phyloP scores from a whole-genome alignment of 2,797 vertebrate genomes.

The Orestias chungarensis region DNA sequence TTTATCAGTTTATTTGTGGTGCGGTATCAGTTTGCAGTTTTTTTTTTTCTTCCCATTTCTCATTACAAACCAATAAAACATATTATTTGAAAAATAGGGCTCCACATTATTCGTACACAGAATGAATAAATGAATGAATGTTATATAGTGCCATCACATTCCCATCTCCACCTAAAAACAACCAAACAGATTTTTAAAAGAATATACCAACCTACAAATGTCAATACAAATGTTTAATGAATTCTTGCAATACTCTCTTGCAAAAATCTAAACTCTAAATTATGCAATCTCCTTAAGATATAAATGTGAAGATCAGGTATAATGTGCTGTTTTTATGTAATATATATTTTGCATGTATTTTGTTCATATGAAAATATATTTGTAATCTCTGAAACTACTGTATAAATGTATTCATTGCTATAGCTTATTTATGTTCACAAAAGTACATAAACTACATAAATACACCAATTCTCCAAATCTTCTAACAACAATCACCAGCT shows the following conservation, averaged over 20 bases:
- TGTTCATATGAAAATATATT: background rate
- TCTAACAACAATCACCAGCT: constrained; percentile 4
- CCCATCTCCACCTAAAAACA: background rate
- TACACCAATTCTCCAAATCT: background rate
- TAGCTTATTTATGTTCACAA: background rate
- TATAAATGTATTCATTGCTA: background rate
- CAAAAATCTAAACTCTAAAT: background rate
- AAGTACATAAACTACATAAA: background rate
- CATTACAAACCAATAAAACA: background rate
- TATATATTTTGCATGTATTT: background rate
- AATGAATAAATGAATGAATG: no score
- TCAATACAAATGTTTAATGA: background rate
- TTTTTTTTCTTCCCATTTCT: background rate
- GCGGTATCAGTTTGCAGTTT: background rate
- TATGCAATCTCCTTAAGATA: background rate
- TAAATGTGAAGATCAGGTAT: background rate
- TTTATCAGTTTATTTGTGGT: background rate
- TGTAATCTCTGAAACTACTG: background rate
- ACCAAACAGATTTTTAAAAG: background rate
- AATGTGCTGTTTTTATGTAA: background rate
- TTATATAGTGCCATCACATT: background rate
- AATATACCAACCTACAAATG: no score
- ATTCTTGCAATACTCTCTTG: background rate
- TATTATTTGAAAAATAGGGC: constrained; percentile 3
- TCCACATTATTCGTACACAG: background rate